These are phyloP conservation scores for Hipposideros larvatus DNA, from an alignment of 2,797 vertebrate species.

Conservation along the genomic window DNA sequence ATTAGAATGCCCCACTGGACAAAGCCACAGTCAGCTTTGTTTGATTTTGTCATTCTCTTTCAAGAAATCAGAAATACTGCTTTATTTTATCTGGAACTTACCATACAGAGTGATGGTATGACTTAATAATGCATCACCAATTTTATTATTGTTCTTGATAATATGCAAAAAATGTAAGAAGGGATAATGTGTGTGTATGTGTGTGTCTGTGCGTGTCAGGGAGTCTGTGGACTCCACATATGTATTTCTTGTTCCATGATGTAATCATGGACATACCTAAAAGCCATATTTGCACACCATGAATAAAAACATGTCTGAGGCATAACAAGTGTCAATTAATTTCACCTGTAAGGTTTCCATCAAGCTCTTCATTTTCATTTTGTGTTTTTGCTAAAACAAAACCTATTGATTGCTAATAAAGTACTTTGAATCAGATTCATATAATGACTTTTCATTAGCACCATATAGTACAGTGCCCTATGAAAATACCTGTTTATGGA, in stretches of 20 bases:
- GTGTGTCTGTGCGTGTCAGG: neutral
- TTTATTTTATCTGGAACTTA: constrained; percentile 68
- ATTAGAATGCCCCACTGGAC: constrained; percentile 84
- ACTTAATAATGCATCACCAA: neutral
- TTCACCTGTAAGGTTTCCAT: constrained; percentile 15
- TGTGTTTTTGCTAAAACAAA: constrained; percentile 49
- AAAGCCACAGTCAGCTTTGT: constrained; percentile 75
- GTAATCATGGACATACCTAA: neutral
- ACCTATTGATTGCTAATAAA: neutral
- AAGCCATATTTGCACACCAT: neutral
- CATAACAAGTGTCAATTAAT: neutral
- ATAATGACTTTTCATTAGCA: constrained; percentile 4
- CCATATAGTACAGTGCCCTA: neutral
- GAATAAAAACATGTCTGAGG: neutral
- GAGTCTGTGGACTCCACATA: neutral
- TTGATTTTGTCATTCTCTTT: constrained; percentile 79
- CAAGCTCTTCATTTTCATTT: neutral
- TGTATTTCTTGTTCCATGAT: constrained; percentile 3
- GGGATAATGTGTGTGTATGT: neutral
- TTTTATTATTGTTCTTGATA: constrained; percentile 36
- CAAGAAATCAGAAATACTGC: constrained; percentile 75
- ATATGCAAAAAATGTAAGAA: constrained; percentile 1
- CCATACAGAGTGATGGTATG: neutral
- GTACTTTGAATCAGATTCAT: neutral
- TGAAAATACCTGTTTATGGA: neutral